phyloP scores from a whole-genome alignment of 2,113 vertebrate species.

The Saguinus imperator region DNA sequence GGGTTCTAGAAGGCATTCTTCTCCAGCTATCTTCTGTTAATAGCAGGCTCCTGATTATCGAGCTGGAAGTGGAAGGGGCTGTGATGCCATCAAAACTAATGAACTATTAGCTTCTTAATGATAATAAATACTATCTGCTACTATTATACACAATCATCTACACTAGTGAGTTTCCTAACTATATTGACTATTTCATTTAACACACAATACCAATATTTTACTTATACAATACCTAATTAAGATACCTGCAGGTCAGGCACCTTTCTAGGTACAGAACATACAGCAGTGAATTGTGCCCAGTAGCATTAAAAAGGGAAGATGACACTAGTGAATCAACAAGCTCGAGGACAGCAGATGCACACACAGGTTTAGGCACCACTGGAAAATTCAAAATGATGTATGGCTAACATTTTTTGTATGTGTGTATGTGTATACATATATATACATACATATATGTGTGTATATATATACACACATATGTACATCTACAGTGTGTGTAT shows the following conservation, averaged over 20 bases:
- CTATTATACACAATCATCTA: not conserved
- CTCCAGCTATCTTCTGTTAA: too few relatives aligned
- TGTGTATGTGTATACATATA: too few relatives aligned
- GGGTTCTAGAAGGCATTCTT: not conserved
- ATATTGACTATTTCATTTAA: not conserved
- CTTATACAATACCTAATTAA: not conserved
- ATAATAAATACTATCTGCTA: not conserved
- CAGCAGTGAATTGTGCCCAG: rapidly evolving
- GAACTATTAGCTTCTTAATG: not conserved
- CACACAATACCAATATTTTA: not conserved
- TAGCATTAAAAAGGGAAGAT: too few relatives aligned
- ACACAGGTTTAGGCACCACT: too few relatives aligned
- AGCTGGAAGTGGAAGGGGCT: not conserved
- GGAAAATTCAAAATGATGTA: not conserved
- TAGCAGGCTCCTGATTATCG: too few relatives aligned
- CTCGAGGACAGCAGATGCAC: rapidly evolving
- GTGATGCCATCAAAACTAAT: not conserved
- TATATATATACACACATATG: too few relatives aligned
- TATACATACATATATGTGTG: rapidly evolving
- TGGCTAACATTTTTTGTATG: not conserved
- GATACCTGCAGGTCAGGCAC: not conserved
- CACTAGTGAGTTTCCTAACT: not conserved
- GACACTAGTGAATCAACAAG: too few relatives aligned
- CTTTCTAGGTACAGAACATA: not conserved
- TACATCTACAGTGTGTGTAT: too few relatives aligned